A percentile compares a stretch with the other conserved stretches of the same genome.
These are phyloP conservation scores for Nebria salina DNA, from an alignment of 2,888 invertebrate species.

Conservation along the genomic window DNA sequence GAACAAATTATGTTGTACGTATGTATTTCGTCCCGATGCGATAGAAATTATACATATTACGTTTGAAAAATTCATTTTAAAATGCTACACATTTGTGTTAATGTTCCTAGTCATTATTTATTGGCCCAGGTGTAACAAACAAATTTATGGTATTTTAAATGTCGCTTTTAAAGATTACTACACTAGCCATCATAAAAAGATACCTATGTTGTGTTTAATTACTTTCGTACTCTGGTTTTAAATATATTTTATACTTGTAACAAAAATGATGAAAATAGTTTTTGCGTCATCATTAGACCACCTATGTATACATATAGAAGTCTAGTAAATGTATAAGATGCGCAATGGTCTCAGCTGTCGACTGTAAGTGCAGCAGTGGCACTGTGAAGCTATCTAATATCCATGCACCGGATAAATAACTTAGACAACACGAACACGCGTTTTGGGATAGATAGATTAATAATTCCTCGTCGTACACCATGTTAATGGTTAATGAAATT, in stretches of 20 bases:
- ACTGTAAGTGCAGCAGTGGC: background rate
- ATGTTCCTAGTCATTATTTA: background rate
- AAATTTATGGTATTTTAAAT: background rate
- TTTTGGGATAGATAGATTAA: constrained; percentile 47
- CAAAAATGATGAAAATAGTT: too few relatives aligned
- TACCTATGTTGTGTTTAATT: too few relatives aligned
- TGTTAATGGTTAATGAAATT: constrained; percentile 44
- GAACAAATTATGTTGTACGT: background rate
- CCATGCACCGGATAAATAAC: constrained; percentile 33
- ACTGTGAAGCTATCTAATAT: background rate
- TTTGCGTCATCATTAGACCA: background rate
- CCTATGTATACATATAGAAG: background rate
- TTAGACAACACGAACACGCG: constrained; percentile 46
- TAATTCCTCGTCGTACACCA: constrained; percentile 39
- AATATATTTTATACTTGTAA: too few relatives aligned
- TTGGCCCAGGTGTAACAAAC: background rate
- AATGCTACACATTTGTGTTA: background rate
- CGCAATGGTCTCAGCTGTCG: constrained; percentile 11
- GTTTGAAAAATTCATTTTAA: background rate
- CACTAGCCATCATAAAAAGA: too few relatives aligned
- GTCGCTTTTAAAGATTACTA: background rate
- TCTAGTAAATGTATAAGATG: background rate
- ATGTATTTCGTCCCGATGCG: background rate
- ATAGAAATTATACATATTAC: background rate
- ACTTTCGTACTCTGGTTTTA: too few relatives aligned